These are phyloP conservation scores for Hymenochirus boettgeri DNA, from an alignment of 2,113 vertebrate genomes.

Conservation along the genomic window DNA sequence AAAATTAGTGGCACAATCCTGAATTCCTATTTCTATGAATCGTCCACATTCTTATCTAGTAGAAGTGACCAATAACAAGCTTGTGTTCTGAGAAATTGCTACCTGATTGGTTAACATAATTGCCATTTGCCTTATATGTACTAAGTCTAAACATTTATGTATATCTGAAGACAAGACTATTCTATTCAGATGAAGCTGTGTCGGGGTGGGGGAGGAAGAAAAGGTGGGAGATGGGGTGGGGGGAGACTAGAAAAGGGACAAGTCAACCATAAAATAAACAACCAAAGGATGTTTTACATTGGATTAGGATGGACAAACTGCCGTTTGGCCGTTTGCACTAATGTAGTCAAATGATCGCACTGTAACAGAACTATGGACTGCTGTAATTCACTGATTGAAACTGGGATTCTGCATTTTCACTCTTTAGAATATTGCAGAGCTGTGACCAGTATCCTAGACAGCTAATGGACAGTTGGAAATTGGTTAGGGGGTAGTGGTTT, in stretches of 20 bases:
- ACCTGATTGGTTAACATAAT: conserved; percentile 54
- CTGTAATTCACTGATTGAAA: conserved; percentile 46
- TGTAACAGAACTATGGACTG: conserved; percentile 51
- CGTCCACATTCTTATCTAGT: neutral
- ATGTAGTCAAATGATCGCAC: conserved; percentile 50
- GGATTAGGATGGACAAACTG: conserved; percentile 38
- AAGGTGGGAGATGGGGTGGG: neutral
- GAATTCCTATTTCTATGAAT: too few species aligned
- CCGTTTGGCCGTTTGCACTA: conserved; percentile 79
- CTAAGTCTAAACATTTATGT: conserved; percentile 55
- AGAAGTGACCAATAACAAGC: conserved; percentile 47
- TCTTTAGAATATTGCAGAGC: conserved; percentile 15
- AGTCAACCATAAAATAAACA: conserved; percentile 58
- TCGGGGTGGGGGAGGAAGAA: too few species aligned
- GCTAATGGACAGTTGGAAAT: too few species aligned
- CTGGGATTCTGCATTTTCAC: conserved; percentile 31
- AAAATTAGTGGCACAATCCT: too few species aligned
- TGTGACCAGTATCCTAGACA: too few species aligned
- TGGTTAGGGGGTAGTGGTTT: too few species aligned
- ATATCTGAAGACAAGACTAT: conserved; percentile 50
- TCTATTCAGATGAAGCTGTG: conserved; percentile 43
- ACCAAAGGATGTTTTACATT: conserved; percentile 61
- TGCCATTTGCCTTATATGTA: conserved; percentile 75
- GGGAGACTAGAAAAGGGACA: neutral
- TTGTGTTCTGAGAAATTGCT: conserved; percentile 38